Conservation (phyloP, 2,888 invertebrate genomes). For the Dexiosoma caninum region DNA sequence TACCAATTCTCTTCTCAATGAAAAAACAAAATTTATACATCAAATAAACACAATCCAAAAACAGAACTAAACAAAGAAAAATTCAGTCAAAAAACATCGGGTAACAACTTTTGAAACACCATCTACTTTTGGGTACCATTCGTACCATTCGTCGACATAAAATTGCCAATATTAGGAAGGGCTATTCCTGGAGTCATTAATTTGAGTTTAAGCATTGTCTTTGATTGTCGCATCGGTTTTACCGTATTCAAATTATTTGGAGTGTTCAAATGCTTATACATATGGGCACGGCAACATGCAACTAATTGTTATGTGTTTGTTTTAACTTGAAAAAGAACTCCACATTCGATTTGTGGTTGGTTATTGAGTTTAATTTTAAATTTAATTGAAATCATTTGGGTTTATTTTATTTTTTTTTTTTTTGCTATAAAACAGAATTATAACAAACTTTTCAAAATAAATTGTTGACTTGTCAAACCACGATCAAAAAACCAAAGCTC, state of each 20-base stretch:
- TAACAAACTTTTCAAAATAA: constrained; percentile 51
- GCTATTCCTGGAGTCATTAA: no score
- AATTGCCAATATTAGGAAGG: no score
- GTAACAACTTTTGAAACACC: no score
- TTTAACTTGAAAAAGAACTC: constrained; percentile 33
- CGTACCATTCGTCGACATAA: no score
- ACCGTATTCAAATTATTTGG: not conserved
- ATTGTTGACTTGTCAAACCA: constrained; percentile 58
- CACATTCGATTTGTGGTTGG: constrained; percentile 52
- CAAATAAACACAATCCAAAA: no score
- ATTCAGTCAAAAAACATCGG: no score
- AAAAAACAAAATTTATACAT: no score
- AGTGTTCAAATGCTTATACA: not conserved
- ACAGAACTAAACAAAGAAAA: no score
- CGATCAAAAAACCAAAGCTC: constrained; percentile 15
- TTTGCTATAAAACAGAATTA: constrained; percentile 30
- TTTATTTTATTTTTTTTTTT: not conserved
- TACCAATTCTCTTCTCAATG: no score
- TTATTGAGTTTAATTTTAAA: constrained; percentile 60
- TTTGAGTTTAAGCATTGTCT: no score
- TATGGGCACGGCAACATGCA: constrained; percentile 2
- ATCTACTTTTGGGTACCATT: no score
- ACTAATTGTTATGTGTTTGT: constrained; percentile 53
- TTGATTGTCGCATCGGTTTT: no score
- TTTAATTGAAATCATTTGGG: constrained; percentile 59